Evolutionary conservation across 2,888 invertebrate species (phyloP).

Genomic region (Eupeodes latifasciatus): DNA sequence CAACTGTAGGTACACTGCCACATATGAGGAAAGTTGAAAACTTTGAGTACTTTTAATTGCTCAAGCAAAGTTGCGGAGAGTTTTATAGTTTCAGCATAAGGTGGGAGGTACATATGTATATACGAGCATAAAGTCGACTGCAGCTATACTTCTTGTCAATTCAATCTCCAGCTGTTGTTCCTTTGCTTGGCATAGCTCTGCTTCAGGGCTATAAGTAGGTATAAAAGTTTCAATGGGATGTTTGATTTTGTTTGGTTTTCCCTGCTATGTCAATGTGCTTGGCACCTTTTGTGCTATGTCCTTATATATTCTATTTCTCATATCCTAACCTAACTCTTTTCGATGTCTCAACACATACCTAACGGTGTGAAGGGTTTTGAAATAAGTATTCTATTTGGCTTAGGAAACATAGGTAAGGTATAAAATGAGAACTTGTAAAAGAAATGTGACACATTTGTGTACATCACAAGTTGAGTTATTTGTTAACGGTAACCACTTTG

Average conservation of each 20-base stretch:
- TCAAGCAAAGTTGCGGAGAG: slow-evolving; percentile 41
- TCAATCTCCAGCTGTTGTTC: slow-evolving; percentile 7
- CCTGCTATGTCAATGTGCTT: not conserved
- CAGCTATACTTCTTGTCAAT: not conserved
- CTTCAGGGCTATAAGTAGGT: not conserved
- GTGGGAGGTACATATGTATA: not conserved
- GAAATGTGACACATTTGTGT: slow-evolving; percentile 68
- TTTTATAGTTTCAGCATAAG: slow-evolving; percentile 17
- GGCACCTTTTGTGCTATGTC: not conserved
- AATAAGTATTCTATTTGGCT: slow-evolving; percentile 12
- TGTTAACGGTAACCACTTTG: slow-evolving; percentile 7
- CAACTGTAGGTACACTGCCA: not conserved
- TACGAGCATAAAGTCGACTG: not conserved
- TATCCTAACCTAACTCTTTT: not conserved
- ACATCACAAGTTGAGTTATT: slow-evolving; percentile 44
- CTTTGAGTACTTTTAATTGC: slow-evolving; percentile 69
- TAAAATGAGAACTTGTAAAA: slow-evolving; percentile 63
- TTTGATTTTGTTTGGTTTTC: slow-evolving; percentile 55
- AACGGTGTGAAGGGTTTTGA: slow-evolving; percentile 27
- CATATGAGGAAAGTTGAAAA: slow-evolving; percentile 19
- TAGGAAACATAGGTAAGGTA: not conserved
- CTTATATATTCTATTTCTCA: not conserved
- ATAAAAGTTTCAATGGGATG: slow-evolving; percentile 43
- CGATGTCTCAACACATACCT: not conserved
- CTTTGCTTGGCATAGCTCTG: not conserved